These are phyloP conservation scores for Schrankia costaestrigalis DNA, from an alignment of 2,888 invertebrate genomes.

Conservation along the genomic window DNA sequence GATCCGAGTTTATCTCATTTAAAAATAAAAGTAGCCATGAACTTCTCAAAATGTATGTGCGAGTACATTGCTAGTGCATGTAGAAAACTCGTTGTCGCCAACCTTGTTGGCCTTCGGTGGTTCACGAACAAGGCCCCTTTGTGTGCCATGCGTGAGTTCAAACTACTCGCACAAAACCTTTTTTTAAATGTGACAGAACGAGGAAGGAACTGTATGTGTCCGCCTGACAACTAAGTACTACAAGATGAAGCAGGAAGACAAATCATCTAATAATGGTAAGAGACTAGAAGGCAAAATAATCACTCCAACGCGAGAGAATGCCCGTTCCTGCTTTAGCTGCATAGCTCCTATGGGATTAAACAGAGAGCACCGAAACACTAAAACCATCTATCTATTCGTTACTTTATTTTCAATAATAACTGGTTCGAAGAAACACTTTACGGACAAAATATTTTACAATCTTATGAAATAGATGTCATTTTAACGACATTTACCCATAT, in stretches of 20 bases:
- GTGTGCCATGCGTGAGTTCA: slow-evolving; percentile 43
- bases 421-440: too few species aligned
- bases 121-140: slow-evolving; percentile 76
- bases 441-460: too few species aligned
- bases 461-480: slow-evolving; percentile 3
- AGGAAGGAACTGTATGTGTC: slow-evolving; percentile 27
- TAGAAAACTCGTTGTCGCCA: slow-evolving; percentile 58
- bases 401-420: too few species aligned
- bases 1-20: slow-evolving; percentile 59
- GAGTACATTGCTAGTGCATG: slow-evolving; percentile 58
- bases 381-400: too few species aligned
- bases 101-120: slow-evolving; percentile 70
- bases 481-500: not conserved
- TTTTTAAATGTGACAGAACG: slow-evolving; percentile 23
- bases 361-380: too few species aligned
- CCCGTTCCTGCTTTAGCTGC: too few species aligned
- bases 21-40: slow-evolving; percentile 76
- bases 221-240: not conserved
- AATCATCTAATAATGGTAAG: too few species aligned
- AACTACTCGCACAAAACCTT: slow-evolving; percentile 20
- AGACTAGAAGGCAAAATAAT: too few species aligned
- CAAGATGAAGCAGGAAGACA: too few species aligned
- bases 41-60: slow-evolving; percentile 60
- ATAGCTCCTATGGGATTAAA: too few species aligned
- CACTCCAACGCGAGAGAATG: too few species aligned